Percentiles rank a stretch among this genome's conserved stretches.
Evolutionary conservation across 2,113 vertebrate genomes (phyloP).

Genomic region (Oreochromis spilurus): DNA sequence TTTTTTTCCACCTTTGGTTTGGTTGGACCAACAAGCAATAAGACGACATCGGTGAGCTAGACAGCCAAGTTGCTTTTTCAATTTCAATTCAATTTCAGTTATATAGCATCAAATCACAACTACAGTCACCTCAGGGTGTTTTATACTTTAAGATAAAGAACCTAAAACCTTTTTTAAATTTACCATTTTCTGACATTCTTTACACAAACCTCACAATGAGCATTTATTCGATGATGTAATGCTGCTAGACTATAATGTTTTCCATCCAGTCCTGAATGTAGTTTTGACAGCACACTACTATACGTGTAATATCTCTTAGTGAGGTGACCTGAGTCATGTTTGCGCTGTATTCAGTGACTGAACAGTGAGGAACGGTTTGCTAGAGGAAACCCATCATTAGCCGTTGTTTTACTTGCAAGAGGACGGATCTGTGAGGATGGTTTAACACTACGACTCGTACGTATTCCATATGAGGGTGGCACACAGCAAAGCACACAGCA

Average conservation of each 20-base stretch:
- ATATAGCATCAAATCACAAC: background rate
- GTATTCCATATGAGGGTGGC: background rate
- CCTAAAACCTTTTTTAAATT: background rate
- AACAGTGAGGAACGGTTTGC: constrained; percentile 46
- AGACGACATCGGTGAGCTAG: background rate
- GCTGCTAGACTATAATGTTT: background rate
- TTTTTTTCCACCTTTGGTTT: background rate
- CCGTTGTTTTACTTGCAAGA: constrained; percentile 24
- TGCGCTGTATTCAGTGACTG: background rate
- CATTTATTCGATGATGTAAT: background rate
- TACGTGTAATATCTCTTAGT: background rate
- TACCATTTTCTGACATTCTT: background rate
- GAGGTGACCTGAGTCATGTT: constrained; percentile 11
- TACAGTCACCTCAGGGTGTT: fast-evolving
- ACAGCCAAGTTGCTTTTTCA: background rate
- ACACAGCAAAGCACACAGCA: background rate
- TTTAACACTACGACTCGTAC: background rate
- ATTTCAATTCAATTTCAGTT: background rate
- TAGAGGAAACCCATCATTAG: constrained; percentile 56
- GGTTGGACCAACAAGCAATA: background rate
- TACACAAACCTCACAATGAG: background rate
- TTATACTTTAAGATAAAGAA: background rate
- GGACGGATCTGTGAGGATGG: background rate
- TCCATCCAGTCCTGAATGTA: background rate
- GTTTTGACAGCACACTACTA: background rate